Conservation (phyloP, 2,888 invertebrate genomes). For the Mechanitis mazaeus region DNA sequence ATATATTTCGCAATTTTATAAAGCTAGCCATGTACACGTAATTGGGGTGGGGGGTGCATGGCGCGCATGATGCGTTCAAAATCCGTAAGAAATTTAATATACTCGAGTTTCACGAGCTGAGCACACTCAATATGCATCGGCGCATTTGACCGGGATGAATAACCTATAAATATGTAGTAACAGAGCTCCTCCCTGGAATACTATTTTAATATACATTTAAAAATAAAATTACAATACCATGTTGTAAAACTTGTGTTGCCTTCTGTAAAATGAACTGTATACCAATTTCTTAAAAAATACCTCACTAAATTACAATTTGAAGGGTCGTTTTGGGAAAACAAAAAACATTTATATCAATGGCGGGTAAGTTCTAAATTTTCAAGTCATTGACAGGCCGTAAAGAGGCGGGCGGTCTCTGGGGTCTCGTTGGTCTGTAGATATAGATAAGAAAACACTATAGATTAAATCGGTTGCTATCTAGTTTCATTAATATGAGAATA, state of each 20-base stretch:
- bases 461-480: slow-evolving; percentile 6
- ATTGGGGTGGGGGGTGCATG: slow-evolving; percentile 39
- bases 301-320: slow-evolving; percentile 71
- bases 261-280: slow-evolving; percentile 1
- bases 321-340: slow-evolving; percentile 73
- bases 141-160: slow-evolving; percentile 34
- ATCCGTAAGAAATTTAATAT: slow-evolving; percentile 68
- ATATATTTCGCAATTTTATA: slow-evolving; percentile 14
- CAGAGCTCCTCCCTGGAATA: too few relatives aligned
- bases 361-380: slow-evolving; percentile 71
- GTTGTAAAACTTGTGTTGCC: neutral
- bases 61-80: slow-evolving; percentile 46
- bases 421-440: slow-evolving; percentile 51
- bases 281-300: slow-evolving; percentile 24
- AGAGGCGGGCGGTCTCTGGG: slow-evolving; percentile 60
- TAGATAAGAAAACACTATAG: slow-evolving; percentile 10
- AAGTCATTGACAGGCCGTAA: slow-evolving; percentile 76
- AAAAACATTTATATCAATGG: slow-evolving; percentile 78
- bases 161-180: slow-evolving; percentile 30
- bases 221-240: too few relatives aligned
- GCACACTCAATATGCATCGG: slow-evolving; percentile 45
- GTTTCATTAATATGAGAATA: neutral
- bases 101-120: slow-evolving; percentile 40
- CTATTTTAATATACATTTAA: too few relatives aligned
- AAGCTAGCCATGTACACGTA: slow-evolving; percentile 36